phyloP scores from a whole-genome alignment of 2,113 vertebrate genomes.

The Cochlearius cochlearius region DNA sequence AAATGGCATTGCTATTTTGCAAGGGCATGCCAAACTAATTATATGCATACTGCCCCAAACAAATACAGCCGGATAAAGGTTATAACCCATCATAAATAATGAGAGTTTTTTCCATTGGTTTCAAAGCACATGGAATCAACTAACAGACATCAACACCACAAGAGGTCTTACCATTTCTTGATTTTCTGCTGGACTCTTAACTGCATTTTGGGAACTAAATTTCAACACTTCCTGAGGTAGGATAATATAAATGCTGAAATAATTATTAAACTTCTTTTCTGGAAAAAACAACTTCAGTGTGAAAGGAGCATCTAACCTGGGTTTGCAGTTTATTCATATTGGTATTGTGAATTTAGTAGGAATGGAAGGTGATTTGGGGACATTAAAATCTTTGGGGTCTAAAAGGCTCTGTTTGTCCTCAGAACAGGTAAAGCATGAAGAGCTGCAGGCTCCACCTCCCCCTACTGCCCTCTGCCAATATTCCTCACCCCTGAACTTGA shows the following conservation, averaged over 20 bases:
- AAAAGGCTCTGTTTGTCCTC: not conserved
- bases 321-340: not conserved
- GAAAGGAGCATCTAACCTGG: not conserved
- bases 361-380: not conserved
- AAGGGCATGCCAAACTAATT: not conserved
- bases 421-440: conserved; percentile 12
- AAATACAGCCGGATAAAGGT: conserved; percentile 4
- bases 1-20: not conserved
- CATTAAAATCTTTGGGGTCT: not conserved
- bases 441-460: not conserved
- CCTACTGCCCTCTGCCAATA: not conserved
- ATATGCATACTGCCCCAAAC: not conserved
- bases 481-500: not conserved
- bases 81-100: not conserved
- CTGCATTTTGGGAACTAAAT: not conserved
- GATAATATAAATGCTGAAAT: not conserved
- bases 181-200: not conserved
- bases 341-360: not conserved
- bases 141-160: not conserved
- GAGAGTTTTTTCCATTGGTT: not conserved
- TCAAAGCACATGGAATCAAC: not conserved
- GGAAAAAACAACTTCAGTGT: not conserved
- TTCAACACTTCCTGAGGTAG: not conserved
- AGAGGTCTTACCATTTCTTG: not conserved
- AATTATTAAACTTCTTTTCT: not conserved